phyloP scores from a whole-genome alignment of 1,140 invertebrate genomes.

The Cryptotermes secundus region DNA sequence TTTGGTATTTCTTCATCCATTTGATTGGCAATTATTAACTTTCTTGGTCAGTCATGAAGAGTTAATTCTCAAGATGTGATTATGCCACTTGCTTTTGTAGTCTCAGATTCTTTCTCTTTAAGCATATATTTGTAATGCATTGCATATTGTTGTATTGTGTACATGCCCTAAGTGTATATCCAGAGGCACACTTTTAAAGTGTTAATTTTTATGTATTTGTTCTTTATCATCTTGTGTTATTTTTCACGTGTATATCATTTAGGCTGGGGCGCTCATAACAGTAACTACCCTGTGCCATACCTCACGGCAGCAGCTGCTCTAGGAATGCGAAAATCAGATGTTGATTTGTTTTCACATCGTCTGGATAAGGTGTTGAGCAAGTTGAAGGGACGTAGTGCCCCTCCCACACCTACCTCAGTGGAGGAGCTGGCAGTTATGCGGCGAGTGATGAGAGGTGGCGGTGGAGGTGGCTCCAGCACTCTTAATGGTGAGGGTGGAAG shows the following conservation, averaged over 20 bases:
- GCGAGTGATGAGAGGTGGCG: conserved; percentile 39
- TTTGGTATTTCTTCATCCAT: too few species aligned
- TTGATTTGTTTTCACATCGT: conserved; percentile 65
- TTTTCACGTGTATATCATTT: background rate
- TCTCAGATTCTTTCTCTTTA: too few species aligned
- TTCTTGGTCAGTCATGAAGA: too few species aligned
- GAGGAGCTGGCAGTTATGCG: conserved; percentile 43
- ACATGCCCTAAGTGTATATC: too few species aligned
- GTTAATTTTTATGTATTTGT: background rate
- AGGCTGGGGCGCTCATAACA: conserved; percentile 70
- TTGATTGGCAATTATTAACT: too few species aligned
- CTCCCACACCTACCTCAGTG: conserved; percentile 52
- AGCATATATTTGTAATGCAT: too few species aligned
- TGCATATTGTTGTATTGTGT: too few species aligned
- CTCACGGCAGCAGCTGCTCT: conserved; percentile 70
- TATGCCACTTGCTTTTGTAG: too few species aligned
- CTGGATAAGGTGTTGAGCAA: conserved; percentile 60
- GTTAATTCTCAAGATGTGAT: too few species aligned
- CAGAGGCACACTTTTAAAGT: too few species aligned
- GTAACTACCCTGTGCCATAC: conserved; percentile 63
- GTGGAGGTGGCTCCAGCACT: conserved; percentile 37
- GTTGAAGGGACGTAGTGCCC: conserved; percentile 52
- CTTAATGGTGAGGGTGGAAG: conserved; percentile 34
- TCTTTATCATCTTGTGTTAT: background rate
- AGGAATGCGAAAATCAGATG: conserved; percentile 66